These are phyloP conservation scores for Gymnogyps californianus DNA, from an alignment of 2,113 vertebrate species.

Conservation along the genomic window DNA sequence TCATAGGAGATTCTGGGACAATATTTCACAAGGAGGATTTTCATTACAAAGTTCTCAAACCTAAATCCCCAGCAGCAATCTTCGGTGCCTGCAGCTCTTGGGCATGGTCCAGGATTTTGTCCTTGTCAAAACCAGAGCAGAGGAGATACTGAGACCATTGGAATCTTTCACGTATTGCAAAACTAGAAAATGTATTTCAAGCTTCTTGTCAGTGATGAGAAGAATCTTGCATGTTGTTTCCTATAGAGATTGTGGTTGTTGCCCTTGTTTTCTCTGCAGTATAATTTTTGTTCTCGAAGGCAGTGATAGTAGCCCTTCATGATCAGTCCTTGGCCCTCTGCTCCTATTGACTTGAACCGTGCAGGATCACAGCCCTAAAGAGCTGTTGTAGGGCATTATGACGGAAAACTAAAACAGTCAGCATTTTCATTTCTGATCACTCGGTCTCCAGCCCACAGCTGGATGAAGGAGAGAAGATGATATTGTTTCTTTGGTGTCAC, in stretches of 20 bases:
- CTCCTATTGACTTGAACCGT: background rate
- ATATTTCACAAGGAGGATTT: constrained; percentile 35
- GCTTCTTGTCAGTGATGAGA: background rate
- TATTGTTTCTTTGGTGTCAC: background rate
- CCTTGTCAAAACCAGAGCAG: background rate
- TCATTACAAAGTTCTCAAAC: constrained; percentile 26
- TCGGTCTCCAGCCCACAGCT: accelerated
- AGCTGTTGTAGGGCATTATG: background rate
- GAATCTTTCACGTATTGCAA: background rate
- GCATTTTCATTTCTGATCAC: background rate
- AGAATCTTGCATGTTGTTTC: background rate
- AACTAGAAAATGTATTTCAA: background rate
- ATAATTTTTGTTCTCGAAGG: background rate
- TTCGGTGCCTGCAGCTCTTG: background rate
- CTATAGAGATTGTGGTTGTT: background rate
- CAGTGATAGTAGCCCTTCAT: background rate
- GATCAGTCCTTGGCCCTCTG: background rate
- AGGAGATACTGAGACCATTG: background rate
- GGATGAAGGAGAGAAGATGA: background rate
- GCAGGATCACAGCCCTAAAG: background rate
- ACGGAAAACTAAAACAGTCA: background rate
- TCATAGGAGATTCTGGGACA: background rate
- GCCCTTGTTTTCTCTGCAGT: background rate
- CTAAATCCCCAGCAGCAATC: constrained; percentile 6
- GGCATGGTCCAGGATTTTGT: constrained; percentile 8